Evolutionary conservation across 2,797 vertebrate species (phyloP), one percentile per base, ranked within the genome.

Genomic region (Varecia variegata): DNA sequence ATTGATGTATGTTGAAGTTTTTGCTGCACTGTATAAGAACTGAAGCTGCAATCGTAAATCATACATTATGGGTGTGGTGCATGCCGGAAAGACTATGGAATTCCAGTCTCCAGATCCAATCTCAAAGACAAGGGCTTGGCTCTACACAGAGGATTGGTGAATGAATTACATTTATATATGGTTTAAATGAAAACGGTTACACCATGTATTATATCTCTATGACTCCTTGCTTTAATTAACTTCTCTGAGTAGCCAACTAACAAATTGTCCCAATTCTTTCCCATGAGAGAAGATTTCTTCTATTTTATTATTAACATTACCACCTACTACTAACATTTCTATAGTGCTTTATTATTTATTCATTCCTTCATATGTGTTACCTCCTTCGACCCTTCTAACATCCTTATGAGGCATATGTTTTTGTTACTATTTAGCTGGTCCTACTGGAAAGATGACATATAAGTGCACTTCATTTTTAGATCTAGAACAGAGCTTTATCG

Each of bases 171-270:
- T 47, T 89, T 81, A 76, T 40, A 35, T 2, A 25, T 56, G 38
- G 13, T 68, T 77, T 94, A 89, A 87, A 40, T 90, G 25, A 58
- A 83, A 73, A 38, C 92, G 67, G 12, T 67, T 93, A 38, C 1
- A 38, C 1, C 67, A 25, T 58, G 2, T 92, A 25, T 87, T 50
- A 56, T 92, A 80, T 54, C 12, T 88, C 18, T 93, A 14, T n/a
- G 70, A 77, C 70, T 86, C 12, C 45, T 74, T 95, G 14, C 60
- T 95, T 92, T 90, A 76, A 70, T 52, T 74, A 70, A 86, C 38
- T 88, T 79, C 18, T 71, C 35, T 79, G 20, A 68, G 27, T 62
- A 95, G 32, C 40, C 56, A 79, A 14, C 35, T 60, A 83, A 86
- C 9, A 60, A 45, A 47, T 62, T 35, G 5, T 50, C 58, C 17